Conservation (phyloP, 2,888 invertebrate species). For the Atrina japonica region DNA sequence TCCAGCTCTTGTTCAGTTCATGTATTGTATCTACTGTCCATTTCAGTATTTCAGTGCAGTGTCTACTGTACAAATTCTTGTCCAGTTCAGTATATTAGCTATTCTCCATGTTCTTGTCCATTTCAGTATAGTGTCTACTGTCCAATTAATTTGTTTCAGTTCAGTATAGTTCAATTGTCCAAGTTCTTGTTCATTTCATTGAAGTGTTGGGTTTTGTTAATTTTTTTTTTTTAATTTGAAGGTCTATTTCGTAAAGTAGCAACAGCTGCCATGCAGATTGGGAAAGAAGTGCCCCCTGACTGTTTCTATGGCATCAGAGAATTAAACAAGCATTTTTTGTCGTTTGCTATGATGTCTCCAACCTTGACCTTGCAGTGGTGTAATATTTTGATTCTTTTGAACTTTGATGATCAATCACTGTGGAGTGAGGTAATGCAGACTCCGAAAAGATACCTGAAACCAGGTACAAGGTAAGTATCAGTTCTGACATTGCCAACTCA, state of each 20-base stretch:
- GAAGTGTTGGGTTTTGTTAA: too few species aligned
- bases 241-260: conserved; percentile 82
- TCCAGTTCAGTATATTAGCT: too few species aligned
- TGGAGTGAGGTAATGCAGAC: conserved; percentile 85
- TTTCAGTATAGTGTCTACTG: too few species aligned
- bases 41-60: too few species aligned
- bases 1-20: too few species aligned
- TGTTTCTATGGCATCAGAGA: conserved; percentile 78
- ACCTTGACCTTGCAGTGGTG: conserved; percentile 89
- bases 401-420: conserved; percentile 86
- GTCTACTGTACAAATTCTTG: too few species aligned
- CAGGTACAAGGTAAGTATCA: conserved; percentile 79
- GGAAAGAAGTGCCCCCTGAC: conserved; percentile 61
- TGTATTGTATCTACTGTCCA: too few species aligned
- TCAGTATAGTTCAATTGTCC: too few species aligned
- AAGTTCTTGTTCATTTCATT: too few species aligned
- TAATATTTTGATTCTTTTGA: conserved; percentile 87
- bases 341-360: conserved; percentile 82
- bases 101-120: too few species aligned
- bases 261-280: conserved; percentile 83
- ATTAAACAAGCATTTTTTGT: conserved; percentile 74
- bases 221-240: conserved; percentile 47
- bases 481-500: too few species aligned
- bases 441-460: conserved; percentile 76
- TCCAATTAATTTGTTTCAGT: too few species aligned